Conservation (phyloP, 92 coral and sea anemone genomes). For the Umimayanthus kanabou region DNA sequence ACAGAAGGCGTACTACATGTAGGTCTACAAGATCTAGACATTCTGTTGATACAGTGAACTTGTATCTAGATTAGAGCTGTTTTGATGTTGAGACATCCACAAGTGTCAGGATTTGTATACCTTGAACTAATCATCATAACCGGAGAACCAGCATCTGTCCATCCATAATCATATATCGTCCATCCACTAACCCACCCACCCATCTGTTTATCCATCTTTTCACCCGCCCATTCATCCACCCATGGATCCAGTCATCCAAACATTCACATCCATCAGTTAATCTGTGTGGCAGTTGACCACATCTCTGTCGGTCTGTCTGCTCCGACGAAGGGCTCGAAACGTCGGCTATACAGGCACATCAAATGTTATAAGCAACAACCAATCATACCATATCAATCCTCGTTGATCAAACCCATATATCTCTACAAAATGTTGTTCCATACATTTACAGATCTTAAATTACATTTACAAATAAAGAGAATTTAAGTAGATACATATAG, state of each 20-base stretch:
- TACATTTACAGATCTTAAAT: too few species aligned
- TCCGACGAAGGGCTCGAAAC: too few species aligned
- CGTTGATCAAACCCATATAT: too few species aligned
- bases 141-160: too few species aligned
- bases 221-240: background rate
- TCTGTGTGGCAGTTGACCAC: background rate
- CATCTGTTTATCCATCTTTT: background rate
- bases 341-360: too few species aligned
- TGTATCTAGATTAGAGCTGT: background rate
- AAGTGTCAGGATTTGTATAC: background rate
- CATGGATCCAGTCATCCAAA: background rate
- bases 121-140: background rate
- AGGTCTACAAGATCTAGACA: background rate
- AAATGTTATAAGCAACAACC: too few species aligned
- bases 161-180: too few species aligned
- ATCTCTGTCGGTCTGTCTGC: background rate
- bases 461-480: too few species aligned
- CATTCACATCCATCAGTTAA: background rate
- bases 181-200: background rate
- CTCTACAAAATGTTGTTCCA: too few species aligned
- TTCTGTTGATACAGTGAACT: conserved; percentile 11
- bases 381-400: too few species aligned
- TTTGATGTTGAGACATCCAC: background rate
- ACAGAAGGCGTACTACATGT: background rate
- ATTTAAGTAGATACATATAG: too few species aligned